phyloP scores from a whole-genome alignment of 2,797 vertebrate genomes.

The Melanotaenia parkinsoni region DNA sequence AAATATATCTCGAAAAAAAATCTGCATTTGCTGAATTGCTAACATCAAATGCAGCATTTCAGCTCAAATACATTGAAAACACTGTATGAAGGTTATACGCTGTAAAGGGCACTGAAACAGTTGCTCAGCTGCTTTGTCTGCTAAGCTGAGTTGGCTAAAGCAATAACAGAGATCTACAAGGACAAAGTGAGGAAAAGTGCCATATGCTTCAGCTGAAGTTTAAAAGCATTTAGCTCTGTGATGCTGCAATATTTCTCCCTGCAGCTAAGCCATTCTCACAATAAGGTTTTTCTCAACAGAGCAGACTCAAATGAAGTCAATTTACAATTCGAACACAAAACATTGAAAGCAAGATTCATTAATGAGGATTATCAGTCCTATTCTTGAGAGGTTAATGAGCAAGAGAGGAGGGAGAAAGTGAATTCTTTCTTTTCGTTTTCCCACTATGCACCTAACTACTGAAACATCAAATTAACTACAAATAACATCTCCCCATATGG shows the following conservation, averaged over 20 bases:
- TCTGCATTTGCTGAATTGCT: not conserved
- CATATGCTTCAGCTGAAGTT: constrained; percentile 7
- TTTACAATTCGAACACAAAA: constrained; percentile 61
- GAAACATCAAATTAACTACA: not conserved
- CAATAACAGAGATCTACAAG: constrained; percentile 38
- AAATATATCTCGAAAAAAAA: not conserved
- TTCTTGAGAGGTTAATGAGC: constrained; percentile 62
- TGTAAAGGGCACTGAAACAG: constrained; percentile 16
- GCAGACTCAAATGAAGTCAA: constrained; percentile 54
- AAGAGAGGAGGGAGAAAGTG: constrained; percentile 14
- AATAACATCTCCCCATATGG: not conserved
- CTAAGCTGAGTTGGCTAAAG: constrained; percentile 23
- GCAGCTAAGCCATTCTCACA: constrained; percentile 57
- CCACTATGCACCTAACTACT: constrained; percentile 10
- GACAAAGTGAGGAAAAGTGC: constrained; percentile 34
- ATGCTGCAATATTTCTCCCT: constrained; percentile 1
- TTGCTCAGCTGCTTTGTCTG: constrained; percentile 20
- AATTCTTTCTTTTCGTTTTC: constrained; percentile 31
- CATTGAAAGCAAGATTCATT: constrained; percentile 68
- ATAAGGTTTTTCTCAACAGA: constrained; percentile 56
- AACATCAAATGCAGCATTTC: not conserved
- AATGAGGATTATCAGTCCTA: constrained; percentile 55
- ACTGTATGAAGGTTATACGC: constrained; percentile 29
- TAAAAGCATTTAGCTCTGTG: constrained; percentile 44
- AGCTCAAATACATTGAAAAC: constrained; percentile 2